Conservation (phyloP, 2,888 invertebrate species). For the Lepidochrysops patricia region DNA sequence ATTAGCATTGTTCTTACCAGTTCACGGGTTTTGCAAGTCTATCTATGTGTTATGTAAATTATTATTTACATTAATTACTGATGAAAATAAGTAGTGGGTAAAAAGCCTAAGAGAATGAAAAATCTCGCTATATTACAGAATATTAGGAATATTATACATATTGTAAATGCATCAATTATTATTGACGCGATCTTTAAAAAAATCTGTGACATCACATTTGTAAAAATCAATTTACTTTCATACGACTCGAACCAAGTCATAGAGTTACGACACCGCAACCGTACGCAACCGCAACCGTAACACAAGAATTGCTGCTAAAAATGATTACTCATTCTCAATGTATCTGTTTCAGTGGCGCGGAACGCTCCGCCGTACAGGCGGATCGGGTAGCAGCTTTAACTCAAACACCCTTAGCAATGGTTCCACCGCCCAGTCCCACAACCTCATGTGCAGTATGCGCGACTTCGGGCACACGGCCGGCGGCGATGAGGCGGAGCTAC, state of each 20-base stretch:
- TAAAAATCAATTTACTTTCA: no score
- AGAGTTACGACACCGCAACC: no score
- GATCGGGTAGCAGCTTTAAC: conserved; percentile 64
- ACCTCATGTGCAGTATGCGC: conserved; percentile 89
- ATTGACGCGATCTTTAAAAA: no score
- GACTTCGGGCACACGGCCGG: conserved; percentile 92
- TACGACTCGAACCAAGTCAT: no score
- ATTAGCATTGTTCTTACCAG: neutral
- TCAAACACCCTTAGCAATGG: conserved; percentile 53
- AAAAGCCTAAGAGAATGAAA: no score
- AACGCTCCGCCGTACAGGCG: conserved; percentile 60
- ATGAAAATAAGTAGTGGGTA: no score
- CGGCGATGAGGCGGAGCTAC: conserved; percentile 92
- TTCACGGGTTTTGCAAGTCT: neutral
- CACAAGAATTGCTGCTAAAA: no score
- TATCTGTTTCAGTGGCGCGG: conserved; percentile 55
- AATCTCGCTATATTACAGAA: no score
- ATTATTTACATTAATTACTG: neutral
- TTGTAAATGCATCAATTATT: no score
- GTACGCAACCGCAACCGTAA: no score
- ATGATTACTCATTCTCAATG: neutral
- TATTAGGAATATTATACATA: no score
- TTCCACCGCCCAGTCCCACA: conserved; percentile 55
- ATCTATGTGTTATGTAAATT: neutral
- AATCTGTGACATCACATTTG: no score